A percentile compares a stretch with the other conserved stretches of the same genome.
Conservation (phyloP, 1,140 invertebrate species). For the Drosophila insularis region DNA sequence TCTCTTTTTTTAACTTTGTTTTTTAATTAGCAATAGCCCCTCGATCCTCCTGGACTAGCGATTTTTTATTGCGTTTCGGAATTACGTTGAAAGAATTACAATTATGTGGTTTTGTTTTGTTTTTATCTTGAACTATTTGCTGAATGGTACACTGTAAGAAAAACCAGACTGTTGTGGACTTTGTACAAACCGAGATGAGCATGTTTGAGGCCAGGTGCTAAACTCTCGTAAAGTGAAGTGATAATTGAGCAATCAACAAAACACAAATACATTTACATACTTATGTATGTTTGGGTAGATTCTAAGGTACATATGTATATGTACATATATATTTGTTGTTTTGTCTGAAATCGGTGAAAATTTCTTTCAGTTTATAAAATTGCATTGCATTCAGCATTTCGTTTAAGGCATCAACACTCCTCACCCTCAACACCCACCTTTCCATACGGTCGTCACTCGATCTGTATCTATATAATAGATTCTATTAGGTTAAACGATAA, state of each 20-base stretch:
- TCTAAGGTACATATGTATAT: too few relatives aligned
- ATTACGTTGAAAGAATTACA: conserved; percentile 51
- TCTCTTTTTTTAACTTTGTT: conserved; percentile 2
- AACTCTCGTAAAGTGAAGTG: not conserved
- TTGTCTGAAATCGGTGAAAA: not conserved
- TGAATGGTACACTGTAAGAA: conserved; percentile 1
- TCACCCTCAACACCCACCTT: not conserved
- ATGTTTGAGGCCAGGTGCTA: not conserved
- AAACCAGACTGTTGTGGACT: not conserved
- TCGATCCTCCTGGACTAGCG: conserved; percentile 18
- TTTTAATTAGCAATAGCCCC: conserved; percentile 54
- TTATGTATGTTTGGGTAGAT: not conserved
- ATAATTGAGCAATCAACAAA: not conserved
- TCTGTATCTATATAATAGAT: not conserved
- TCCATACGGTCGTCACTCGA: not conserved
- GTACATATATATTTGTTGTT: not conserved
- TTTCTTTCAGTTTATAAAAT: conserved; percentile 11
- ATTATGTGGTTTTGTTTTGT: conserved; percentile 41
- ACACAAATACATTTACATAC: too few relatives aligned
- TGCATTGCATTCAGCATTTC: conserved; percentile 7
- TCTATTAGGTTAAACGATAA: conserved; percentile 17
- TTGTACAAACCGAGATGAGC: not conserved
- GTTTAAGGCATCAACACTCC: not conserved
- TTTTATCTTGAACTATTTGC: conserved; percentile 32
- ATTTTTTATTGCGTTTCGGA: conserved; percentile 59